phyloP scores from a whole-genome alignment of 1,140 invertebrate genomes.

The Araneus ventricosus region DNA sequence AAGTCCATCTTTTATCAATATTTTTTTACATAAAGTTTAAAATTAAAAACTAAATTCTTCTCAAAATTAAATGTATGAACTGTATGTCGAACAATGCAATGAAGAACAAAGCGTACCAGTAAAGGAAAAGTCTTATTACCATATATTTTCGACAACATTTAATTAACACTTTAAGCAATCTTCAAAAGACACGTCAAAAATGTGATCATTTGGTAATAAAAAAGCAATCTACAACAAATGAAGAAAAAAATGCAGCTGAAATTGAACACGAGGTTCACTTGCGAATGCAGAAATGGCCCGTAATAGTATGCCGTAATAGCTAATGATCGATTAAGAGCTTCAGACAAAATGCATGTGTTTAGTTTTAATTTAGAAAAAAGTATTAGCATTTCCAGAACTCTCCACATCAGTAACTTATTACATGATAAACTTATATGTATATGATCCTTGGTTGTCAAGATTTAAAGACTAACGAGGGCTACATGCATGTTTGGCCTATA shows the following conservation, averaged over 20 bases:
- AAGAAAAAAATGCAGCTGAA: background rate
- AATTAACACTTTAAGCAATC: slow-evolving; percentile 6
- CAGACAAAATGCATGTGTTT: background rate
- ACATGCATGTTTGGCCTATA: too few relatives aligned
- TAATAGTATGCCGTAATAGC: slow-evolving; percentile 42
- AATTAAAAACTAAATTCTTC: too few relatives aligned
- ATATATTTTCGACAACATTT: slow-evolving; percentile 36
- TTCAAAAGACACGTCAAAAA: slow-evolving; percentile 9
- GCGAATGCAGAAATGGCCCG: background rate
- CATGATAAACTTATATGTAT: background rate
- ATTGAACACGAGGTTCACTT: background rate
- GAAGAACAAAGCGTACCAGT: background rate
- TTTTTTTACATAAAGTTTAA: too few relatives aligned
- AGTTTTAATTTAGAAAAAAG: slow-evolving; percentile 33
- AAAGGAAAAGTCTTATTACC: slow-evolving; percentile 21
- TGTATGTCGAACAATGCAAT: too few relatives aligned
- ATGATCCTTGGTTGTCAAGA: too few relatives aligned
- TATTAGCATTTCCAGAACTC: slow-evolving; percentile 2
- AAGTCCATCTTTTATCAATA: too few relatives aligned
- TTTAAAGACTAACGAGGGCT: too few relatives aligned
- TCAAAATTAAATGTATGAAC: too few relatives aligned
- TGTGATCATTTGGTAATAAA: slow-evolving; percentile 17
- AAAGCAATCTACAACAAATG: background rate
- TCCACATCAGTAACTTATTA: background rate
- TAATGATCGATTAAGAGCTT: slow-evolving; percentile 24